phyloP scores from a whole-genome alignment of 2,888 invertebrate genomes.

The Candidula unifasciata region DNA sequence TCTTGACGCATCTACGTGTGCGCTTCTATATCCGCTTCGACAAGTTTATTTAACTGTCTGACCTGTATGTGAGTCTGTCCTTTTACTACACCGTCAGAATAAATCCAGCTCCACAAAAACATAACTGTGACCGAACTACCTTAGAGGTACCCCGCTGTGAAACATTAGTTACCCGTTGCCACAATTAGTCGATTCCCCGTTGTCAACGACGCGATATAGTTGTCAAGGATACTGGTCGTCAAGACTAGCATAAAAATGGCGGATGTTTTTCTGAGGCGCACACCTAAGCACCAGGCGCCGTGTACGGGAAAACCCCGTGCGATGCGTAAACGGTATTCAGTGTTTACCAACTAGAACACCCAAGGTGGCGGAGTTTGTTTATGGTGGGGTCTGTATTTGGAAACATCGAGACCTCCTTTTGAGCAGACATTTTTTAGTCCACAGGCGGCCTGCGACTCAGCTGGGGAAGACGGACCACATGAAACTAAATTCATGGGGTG shows the following conservation, averaged over 20 bases:
- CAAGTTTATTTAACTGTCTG: too few relatives aligned
- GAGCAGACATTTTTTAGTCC: background rate
- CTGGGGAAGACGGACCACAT: background rate
- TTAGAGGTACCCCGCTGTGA: too few relatives aligned
- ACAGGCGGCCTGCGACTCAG: background rate
- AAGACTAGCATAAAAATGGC: background rate
- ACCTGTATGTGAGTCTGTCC: too few relatives aligned
- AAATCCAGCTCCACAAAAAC: too few relatives aligned
- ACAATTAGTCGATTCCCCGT: too few relatives aligned
- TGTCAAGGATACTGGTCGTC: too few relatives aligned
- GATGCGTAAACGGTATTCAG: background rate
- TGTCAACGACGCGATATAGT: too few relatives aligned
- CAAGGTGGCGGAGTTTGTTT: slow-evolving; percentile 18
- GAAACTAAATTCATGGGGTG: background rate
- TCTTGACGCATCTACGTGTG: too few relatives aligned
- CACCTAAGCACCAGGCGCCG: background rate
- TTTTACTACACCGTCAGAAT: too few relatives aligned
- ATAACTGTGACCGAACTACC: too few relatives aligned
- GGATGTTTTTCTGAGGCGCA: background rate
- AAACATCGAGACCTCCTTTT: background rate
- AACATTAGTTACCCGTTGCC: too few relatives aligned
- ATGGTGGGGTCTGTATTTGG: background rate
- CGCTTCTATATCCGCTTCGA: too few relatives aligned
- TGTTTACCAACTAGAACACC: slow-evolving; percentile 7
- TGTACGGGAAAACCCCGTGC: background rate